phyloP scores from a whole-genome alignment of 2,888 invertebrate genomes.

The Apotomis capreana region DNA sequence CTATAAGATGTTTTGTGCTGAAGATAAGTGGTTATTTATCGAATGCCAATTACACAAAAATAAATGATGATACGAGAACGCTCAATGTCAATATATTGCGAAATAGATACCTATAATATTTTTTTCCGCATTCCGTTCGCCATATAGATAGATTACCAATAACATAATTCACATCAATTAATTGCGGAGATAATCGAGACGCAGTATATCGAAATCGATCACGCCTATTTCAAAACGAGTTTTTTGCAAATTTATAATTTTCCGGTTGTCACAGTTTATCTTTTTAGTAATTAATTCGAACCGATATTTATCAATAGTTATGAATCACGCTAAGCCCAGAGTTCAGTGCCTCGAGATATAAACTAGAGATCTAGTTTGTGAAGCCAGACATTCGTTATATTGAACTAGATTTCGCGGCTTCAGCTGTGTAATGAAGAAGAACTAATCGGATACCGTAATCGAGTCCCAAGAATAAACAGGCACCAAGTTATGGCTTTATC shows the following conservation, averaged over 20 bases:
- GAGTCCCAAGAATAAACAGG: conserved; percentile 53
- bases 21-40: not conserved
- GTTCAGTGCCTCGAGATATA: conserved; percentile 32
- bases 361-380: conserved; percentile 23
- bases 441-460: conserved; percentile 43
- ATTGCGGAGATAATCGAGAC: conserved; percentile 5
- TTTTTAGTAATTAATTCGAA: conserved; percentile 7
- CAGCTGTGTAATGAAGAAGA: conserved; percentile 44
- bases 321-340: conserved; percentile 11
- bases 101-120: conserved; percentile 22
- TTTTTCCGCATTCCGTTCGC: conserved; percentile 26
- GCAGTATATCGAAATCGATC: conserved; percentile 4
- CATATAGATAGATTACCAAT: conserved; percentile 5
- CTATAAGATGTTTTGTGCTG: not conserved
- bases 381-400: conserved; percentile 21
- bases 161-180: conserved; percentile 26
- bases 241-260: conserved; percentile 3
- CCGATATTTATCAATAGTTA: conserved; percentile 8
- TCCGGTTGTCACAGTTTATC: conserved; percentile 3
- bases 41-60: not conserved
- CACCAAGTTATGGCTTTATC: conserved; percentile 55
- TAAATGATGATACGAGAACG: not conserved
- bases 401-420: conserved; percentile 9
- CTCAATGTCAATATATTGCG: conserved; percentile 8
- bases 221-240: conserved; percentile 8